Conservation (phyloP, 2,888 invertebrate genomes). For the Salticus scenicus region DNA sequence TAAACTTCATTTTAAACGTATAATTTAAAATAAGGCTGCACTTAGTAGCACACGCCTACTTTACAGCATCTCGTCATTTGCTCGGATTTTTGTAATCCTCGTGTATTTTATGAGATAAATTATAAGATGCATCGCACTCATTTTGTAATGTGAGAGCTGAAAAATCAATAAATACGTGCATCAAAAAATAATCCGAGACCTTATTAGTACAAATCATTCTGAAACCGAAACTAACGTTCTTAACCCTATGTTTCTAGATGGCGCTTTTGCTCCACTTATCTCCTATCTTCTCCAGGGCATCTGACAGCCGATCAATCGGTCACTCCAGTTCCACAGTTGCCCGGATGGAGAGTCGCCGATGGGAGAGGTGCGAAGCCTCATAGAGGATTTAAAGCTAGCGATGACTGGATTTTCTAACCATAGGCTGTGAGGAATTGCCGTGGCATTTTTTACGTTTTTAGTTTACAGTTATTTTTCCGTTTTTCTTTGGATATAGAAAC, state of each 20-base stretch:
- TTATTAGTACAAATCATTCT: too few relatives aligned
- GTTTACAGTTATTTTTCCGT: slow-evolving; percentile 10
- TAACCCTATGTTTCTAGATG: slow-evolving; percentile 18
- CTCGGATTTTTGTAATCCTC: too few relatives aligned
- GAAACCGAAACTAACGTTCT: not conserved
- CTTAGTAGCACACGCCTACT: too few relatives aligned
- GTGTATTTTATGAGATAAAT: too few relatives aligned
- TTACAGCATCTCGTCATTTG: too few relatives aligned
- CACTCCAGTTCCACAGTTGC: slow-evolving; percentile 52
- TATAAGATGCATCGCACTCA: too few relatives aligned
- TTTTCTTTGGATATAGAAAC: slow-evolving; percentile 48
- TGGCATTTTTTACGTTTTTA: slow-evolving; percentile 34
- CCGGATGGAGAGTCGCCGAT: slow-evolving; percentile 64
- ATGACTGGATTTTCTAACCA: slow-evolving; percentile 57
- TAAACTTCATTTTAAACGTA: too few relatives aligned
- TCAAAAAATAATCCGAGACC: too few relatives aligned
- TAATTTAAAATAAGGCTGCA: too few relatives aligned
- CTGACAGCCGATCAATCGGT: slow-evolving; percentile 68
- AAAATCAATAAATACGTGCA: too few relatives aligned
- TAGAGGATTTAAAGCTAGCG: slow-evolving; percentile 56
- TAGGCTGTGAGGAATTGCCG: slow-evolving; percentile 48
- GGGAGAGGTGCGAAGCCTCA: slow-evolving; percentile 42
- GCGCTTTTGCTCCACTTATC: slow-evolving; percentile 33
- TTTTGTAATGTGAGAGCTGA: too few relatives aligned
- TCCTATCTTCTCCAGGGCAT: slow-evolving; percentile 34